Base-by-base conservation (phyloP, 2,113 vertebrate species). In the Fregata magnificens region DNA sequence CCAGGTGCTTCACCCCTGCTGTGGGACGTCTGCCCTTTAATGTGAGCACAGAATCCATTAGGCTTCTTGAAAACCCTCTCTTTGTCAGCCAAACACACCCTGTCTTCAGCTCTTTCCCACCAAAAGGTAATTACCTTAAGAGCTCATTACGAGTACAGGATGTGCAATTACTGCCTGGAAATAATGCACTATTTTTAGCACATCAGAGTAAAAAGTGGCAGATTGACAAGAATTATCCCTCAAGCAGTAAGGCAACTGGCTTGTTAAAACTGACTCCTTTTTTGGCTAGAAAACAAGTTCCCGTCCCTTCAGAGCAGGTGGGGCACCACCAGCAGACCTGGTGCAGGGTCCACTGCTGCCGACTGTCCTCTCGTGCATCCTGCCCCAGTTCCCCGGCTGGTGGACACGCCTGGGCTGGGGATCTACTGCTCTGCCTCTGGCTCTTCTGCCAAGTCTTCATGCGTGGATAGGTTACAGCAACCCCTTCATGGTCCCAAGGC, bases 81-180 rank as follows among this genome's bases (percentile, higher is more conserved):
- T 8, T 1, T 36, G 28, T 0, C 71, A 90, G 67, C 71, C 53
- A 3, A n/a, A 44, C 78, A 6, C 73, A 13, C 73, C 67, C 67
- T 3, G 3, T 45, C 79, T 22, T 20, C 85, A 44, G 93, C 88
- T 63, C 93, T 5, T 62, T 55, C 65, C 65, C 86, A 81, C 86
- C 76, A 2, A 40, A 95, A 84, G 86, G 90, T 97, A 96, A 97
- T 97, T 92, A 97, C 94, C 96, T 71, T 22, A 88, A 69, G 96
- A 92, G 92, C 95, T 97, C 94, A 12, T 97, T 79, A 84, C 0
- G 28, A 5, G 88, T 50, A 1, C 90, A 65, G 94, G 83, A 93
- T 89, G 95, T 91, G 88, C 83, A 50, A 85, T 87, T 84, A 87
- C 86, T 92, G 97, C 94, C 94, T 92, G 96, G 76, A 87, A 93